phyloP scores from a whole-genome alignment of 2,888 invertebrate genomes.

The Ramazzottius varieornatus region DNA sequence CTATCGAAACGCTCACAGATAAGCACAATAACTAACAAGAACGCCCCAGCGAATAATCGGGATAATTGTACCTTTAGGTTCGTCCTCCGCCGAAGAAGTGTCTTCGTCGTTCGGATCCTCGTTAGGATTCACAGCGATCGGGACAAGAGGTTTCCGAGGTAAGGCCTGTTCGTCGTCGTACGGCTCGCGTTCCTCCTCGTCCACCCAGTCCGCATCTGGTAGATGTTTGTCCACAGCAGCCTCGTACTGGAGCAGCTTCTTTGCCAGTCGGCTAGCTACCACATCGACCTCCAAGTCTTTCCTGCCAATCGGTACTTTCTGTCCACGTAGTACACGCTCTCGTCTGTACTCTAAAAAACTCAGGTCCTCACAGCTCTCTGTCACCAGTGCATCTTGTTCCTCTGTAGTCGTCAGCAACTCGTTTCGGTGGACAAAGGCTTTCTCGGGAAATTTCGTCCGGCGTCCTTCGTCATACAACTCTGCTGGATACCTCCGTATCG shows the following conservation, averaged over 20 bases:
- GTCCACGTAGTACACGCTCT: background rate
- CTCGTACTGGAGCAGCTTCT: background rate
- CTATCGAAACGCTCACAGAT: no score
- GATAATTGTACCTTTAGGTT: background rate
- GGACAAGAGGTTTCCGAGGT: background rate
- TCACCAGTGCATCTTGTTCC: background rate
- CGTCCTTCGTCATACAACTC: background rate
- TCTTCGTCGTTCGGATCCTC: slow-evolving; percentile 1
- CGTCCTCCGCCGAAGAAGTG: background rate
- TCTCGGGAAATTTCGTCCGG: background rate
- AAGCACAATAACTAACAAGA: no score
- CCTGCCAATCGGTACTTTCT: background rate
- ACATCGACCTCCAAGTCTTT: background rate
- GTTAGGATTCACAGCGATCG: background rate
- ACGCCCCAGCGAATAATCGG: no score
- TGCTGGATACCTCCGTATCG: background rate
- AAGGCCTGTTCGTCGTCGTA: background rate
- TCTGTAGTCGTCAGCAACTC: background rate
- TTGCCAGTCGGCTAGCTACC: background rate
- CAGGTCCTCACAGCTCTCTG: background rate
- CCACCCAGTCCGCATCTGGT: background rate
- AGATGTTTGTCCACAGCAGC: background rate
- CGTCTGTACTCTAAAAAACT: background rate
- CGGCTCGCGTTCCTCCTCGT: background rate
- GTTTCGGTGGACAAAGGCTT: background rate